Conservation (phyloP, 2,888 invertebrate genomes). For the Allacma fusca region DNA sequence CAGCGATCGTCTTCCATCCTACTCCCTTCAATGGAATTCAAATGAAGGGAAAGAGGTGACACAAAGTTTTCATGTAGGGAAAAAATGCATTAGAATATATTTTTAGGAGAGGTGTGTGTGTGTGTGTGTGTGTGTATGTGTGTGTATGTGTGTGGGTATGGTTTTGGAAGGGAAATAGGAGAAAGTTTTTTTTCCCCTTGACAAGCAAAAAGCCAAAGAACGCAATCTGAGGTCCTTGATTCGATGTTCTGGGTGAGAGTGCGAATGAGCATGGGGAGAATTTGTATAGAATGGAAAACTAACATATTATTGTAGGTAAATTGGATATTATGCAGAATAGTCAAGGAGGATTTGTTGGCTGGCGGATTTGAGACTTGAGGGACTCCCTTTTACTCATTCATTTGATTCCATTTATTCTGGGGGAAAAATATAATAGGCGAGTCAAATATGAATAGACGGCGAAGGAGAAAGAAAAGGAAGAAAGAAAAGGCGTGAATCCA, state of each 20-base stretch:
- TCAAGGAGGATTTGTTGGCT: conserved; percentile 35
- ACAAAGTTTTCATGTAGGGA: conserved; percentile 18
- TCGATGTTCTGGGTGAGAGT: conserved; percentile 14
- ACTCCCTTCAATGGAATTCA: conserved; percentile 24
- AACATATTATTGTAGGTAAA: conserved; percentile 46
- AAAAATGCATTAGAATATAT: conserved; percentile 8
- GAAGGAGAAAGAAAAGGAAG: conserved; percentile 30
- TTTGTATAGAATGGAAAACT: conserved; percentile 42
- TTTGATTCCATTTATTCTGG: conserved; percentile 48
- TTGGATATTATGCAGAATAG: conserved; percentile 42
- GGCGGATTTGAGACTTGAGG: conserved; percentile 45
- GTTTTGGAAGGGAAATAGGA: neutral
- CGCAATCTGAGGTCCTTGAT: conserved; percentile 21
- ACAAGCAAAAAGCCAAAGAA: conserved; percentile 17
- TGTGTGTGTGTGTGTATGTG: too few species aligned
- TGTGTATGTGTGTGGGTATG: neutral
- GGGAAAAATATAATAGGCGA: conserved; percentile 43
- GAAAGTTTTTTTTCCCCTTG: neutral
- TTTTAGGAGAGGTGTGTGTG: too few species aligned
- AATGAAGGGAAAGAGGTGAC: conserved; percentile 31
- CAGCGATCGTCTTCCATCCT: conserved; percentile 2
- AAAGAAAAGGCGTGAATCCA: conserved; percentile 44
- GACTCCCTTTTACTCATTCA: conserved; percentile 47
- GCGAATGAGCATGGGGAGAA: conserved; percentile 19
- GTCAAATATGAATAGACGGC: conserved; percentile 47